Evolutionary conservation across 2,797 vertebrate genomes (phyloP), one percentile per base, ranked within the genome.

Genomic region (Pelobates cultripes): DNA sequence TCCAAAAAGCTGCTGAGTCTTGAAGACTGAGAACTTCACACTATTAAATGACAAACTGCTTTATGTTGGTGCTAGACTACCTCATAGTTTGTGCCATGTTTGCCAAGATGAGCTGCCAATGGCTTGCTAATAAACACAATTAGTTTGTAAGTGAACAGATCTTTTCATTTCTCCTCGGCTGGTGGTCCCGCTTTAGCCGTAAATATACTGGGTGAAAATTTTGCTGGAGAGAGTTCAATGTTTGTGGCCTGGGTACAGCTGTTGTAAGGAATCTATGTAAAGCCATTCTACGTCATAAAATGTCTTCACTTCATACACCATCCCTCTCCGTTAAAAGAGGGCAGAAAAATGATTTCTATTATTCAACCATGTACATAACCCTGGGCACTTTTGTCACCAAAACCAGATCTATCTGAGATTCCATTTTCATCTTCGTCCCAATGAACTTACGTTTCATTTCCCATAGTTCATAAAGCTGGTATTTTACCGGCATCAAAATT

Each of bases 71-170:
- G 78, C 78, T 70, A 68, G 64, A 80, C 73, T 80, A 43, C 53
- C 78, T 80, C 51, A 67, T 6, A 73, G 55, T 44, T 55, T 73
- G 78, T 73, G 64, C 71, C 72, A 68, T 68, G n/a, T 45, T 53
- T 80, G 78, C 71, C 71, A n/a, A 67, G 63, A 60, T 67, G 78
- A 69, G 61, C 53, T 55, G 53, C 51, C 73, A 72, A 61, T 51
- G 43, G 73, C 70, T 74, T 80, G 61, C 67, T 80, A 80, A 80
- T 75, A 63, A 80, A 80, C 63, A 75, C 72, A 75, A 80, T 80
- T 80, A 80, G 79, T 80, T 15, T 7, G 55, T 57, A 74, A 80
- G 69, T 68, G 47, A 80, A 80, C 44, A 75, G 79, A 72, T 69
- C 64, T 60, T 55, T 57, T 73, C 71, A 74, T 12, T 57, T 4